Evolutionary conservation across 2,797 vertebrate species (phyloP).

Genomic region (Rhinophrynus dorsalis): DNA sequence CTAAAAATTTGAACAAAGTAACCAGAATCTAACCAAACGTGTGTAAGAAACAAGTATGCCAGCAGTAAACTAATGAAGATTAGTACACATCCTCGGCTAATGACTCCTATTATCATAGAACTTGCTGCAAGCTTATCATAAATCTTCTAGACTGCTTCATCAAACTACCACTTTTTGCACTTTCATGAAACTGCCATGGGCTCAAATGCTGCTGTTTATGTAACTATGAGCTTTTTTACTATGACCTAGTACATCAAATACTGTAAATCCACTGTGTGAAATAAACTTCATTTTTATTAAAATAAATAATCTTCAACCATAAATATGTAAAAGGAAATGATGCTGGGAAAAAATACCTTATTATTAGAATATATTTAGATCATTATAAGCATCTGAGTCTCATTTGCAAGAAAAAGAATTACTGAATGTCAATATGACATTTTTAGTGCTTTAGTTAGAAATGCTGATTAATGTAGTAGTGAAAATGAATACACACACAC

Average conservation of each 20-base stretch:
- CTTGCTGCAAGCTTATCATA: slow-evolving; percentile 64
- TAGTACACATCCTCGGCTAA: slow-evolving; percentile 81
- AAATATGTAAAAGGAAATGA: too few species aligned
- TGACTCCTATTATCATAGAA: slow-evolving; percentile 62
- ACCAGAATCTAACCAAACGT: slow-evolving; percentile 65
- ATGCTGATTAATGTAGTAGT: too few species aligned
- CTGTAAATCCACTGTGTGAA: slow-evolving; percentile 35
- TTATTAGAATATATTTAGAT: too few species aligned
- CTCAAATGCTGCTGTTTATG: slow-evolving; percentile 48
- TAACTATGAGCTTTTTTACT: slow-evolving; percentile 48
- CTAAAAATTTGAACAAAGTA: slow-evolving; percentile 72
- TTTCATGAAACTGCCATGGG: slow-evolving; percentile 10
- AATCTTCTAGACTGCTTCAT: neutral
- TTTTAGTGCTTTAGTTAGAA: too few species aligned
- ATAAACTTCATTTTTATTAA: slow-evolving; percentile 43
- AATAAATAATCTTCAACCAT: too few species aligned
- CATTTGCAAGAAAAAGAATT: too few species aligned
- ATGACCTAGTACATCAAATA: slow-evolving; percentile 26
- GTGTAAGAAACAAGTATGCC: slow-evolving; percentile 84
- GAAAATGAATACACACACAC: too few species aligned
- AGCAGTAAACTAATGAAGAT: slow-evolving; percentile 82
- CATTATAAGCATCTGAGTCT: too few species aligned
- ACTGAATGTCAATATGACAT: too few species aligned
- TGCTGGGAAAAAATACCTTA: too few species aligned
- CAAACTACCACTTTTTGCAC: slow-evolving; percentile 22